These are phyloP conservation scores for Galleria mellonella DNA, from an alignment of 1,140 invertebrate genomes.

Conservation along the genomic window DNA sequence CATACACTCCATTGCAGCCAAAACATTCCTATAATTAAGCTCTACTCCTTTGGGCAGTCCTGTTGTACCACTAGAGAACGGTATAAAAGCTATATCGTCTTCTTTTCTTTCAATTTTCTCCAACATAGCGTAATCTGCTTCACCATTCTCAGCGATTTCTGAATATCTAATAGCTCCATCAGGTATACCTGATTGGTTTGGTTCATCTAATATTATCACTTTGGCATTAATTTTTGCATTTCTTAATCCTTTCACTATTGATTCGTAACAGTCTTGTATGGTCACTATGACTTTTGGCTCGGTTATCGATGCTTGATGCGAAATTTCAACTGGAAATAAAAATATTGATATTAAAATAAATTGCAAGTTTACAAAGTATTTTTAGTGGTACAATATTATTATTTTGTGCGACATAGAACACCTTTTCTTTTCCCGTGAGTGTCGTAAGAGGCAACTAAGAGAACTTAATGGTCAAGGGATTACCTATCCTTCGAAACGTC, in stretches of 20 bases:
- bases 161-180: slow-evolving; percentile 64
- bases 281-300: slow-evolving; percentile 79
- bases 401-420: too few species aligned
- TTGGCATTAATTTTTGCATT: slow-evolving; percentile 55
- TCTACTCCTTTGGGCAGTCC: slow-evolving; percentile 94
- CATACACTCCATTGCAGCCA: slow-evolving; percentile 77
- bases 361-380: too few species aligned
- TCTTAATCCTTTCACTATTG: slow-evolving; percentile 44
- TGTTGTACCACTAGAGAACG: slow-evolving; percentile 91
- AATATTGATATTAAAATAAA: not conserved
- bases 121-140: slow-evolving; percentile 38
- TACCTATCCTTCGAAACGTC: too few species aligned
- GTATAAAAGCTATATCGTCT: slow-evolving; percentile 76
- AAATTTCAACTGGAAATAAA: slow-evolving; percentile 80
- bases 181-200: slow-evolving; percentile 38
- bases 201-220: slow-evolving; percentile 49
- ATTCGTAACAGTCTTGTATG: slow-evolving; percentile 64
- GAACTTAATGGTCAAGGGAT: too few species aligned
- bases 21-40: slow-evolving; percentile 86
- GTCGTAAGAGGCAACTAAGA: too few species aligned
- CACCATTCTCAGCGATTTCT: slow-evolving; percentile 62
- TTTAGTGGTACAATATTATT: too few species aligned
- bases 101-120: slow-evolving; percentile 45
- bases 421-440: too few species aligned
- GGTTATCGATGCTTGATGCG: slow-evolving; percentile 78